Conservation (phyloP, 92 coral and sea anemone genomes). For the Porites lobata region DNA sequence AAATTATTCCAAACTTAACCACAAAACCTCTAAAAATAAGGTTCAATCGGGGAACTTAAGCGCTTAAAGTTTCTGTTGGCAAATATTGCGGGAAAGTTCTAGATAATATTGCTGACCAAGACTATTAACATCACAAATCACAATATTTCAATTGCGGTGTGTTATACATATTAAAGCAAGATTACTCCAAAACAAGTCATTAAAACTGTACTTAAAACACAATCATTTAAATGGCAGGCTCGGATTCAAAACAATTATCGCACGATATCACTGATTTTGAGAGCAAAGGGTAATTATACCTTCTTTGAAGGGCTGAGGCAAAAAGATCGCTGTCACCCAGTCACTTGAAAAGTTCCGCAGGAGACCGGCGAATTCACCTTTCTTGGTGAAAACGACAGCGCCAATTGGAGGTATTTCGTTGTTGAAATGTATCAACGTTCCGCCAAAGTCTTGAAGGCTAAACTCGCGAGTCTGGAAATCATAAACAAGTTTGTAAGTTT, state of each 20-base stretch:
- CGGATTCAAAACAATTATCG: neutral
- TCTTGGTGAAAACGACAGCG: slow-evolving; percentile 73
- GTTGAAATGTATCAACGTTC: slow-evolving; percentile 31
- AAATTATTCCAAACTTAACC: neutral
- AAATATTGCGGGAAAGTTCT: neutral
- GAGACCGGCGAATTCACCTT: slow-evolving; percentile 83
- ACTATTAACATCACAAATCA: neutral
- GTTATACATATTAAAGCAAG: neutral
- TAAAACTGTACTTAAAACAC: neutral
- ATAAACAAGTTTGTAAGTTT: slow-evolving; percentile 68
- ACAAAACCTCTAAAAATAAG: neutral
- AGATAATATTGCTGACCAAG: neutral
- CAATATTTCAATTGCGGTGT: neutral
- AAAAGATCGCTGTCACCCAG: slow-evolving; percentile 67
- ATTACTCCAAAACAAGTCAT: slow-evolving; percentile 18
- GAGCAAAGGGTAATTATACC: neutral
- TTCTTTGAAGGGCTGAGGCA: slow-evolving; percentile 32
- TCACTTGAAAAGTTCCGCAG: slow-evolving; percentile 54
- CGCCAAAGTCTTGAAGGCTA: slow-evolving; percentile 78
- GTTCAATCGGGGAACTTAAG: neutral
- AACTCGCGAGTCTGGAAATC: slow-evolving; percentile 41
- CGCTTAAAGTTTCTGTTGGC: neutral
- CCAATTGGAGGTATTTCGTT: slow-evolving; percentile 73
- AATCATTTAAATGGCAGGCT: neutral
- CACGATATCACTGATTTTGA: neutral